Base-by-base conservation (phyloP, 2,797 vertebrate species). In the Antrozous pallidus region DNA sequence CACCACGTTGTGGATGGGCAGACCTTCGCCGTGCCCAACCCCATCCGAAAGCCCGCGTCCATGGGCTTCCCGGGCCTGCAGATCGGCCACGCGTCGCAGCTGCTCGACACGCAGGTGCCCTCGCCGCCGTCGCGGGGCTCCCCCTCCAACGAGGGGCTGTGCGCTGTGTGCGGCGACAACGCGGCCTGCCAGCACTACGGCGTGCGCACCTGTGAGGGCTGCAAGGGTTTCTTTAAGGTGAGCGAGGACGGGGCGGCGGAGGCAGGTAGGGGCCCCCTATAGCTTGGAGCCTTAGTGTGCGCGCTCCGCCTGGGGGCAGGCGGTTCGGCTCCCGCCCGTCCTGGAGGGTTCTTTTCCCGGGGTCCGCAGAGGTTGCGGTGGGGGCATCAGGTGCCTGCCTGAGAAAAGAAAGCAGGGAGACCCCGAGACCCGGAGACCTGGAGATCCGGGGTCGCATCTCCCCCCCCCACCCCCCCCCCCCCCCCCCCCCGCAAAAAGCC, bases 201-300 rank as follows among this genome's bases (percentile, higher is more conserved):
- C 77, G 99, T 99, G 49, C 98, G 99, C 95, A 99, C 99, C 90
- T 99, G 99, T 98, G 99, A 99, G 98, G 99, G 99, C 82, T 99
- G 99, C 98, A 99, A 99, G 98, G 99, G 99, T 85, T 99, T 99
- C 98, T 99, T 99, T 98, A 99, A 99, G 99, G 99, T 98, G 96
- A 98, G 98, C 84, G 1, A 70, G 45, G 47, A 38, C 14, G 26
- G 85, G 36, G 22, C 5, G 1, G 49, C 84, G 42, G 54, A 70
- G 56, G n/a, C 81, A 71, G 74, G 65, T 42, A 49, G 51, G 54
- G 54, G 16, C 63, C 63, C 87, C 42, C n/a, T 69, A 5, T 33
- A 47, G 65, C 47, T 28, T 9, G 5, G 63, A 58, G 87, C 73
- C 67, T 47, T 18, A 2, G 71, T 56, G n/a, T 2, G 56, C 10